These are phyloP conservation scores for Cremastobaeus sp. DNA, from an alignment of 2,888 invertebrate genomes.

Conservation along the genomic window DNA sequence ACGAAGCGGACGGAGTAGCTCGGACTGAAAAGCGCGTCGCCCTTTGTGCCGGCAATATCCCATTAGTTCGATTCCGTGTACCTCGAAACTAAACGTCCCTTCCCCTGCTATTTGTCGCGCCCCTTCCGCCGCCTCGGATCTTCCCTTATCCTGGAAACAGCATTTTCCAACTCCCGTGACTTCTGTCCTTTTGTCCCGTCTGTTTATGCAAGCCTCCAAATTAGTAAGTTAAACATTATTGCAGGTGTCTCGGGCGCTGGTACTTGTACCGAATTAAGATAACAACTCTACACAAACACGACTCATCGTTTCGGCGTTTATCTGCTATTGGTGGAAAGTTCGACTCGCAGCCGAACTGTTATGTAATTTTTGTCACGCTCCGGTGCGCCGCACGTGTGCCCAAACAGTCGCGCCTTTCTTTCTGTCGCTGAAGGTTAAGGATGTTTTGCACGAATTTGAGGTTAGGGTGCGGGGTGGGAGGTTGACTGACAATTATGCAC, in stretches of 20 bases:
- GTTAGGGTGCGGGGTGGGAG: too few relatives aligned
- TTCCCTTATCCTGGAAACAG: conserved; percentile 18
- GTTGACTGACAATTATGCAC: too few relatives aligned
- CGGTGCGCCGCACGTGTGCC: too few relatives aligned
- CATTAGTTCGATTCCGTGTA: conserved; percentile 21
- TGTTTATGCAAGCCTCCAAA: conserved; percentile 34
- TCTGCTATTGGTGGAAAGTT: not conserved
- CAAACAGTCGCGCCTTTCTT: too few relatives aligned
- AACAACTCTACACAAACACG: conserved; percentile 15
- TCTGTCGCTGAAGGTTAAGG: too few relatives aligned
- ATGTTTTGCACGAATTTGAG: too few relatives aligned
- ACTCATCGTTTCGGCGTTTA: conserved; percentile 7
- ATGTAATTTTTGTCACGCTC: too few relatives aligned
- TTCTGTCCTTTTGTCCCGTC: conserved; percentile 27
- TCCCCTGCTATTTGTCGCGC: not conserved
- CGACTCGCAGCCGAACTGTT: too few relatives aligned
- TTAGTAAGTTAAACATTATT: conserved; percentile 41
- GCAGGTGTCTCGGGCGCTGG: conserved; percentile 26
- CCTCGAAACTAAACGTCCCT: conserved; percentile 5
- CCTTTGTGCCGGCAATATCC: conserved; percentile 45
- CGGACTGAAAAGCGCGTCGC: not conserved
- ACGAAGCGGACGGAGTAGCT: too few relatives aligned
- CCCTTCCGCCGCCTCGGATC: not conserved
- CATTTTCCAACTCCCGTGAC: conserved; percentile 36
- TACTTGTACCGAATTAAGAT: conserved; percentile 10